A percentile compares a stretch with the other conserved stretches of the same genome.
These are phyloP conservation scores for Sturnus vulgaris DNA, from an alignment of 2,113 vertebrate genomes.

Conservation along the genomic window DNA sequence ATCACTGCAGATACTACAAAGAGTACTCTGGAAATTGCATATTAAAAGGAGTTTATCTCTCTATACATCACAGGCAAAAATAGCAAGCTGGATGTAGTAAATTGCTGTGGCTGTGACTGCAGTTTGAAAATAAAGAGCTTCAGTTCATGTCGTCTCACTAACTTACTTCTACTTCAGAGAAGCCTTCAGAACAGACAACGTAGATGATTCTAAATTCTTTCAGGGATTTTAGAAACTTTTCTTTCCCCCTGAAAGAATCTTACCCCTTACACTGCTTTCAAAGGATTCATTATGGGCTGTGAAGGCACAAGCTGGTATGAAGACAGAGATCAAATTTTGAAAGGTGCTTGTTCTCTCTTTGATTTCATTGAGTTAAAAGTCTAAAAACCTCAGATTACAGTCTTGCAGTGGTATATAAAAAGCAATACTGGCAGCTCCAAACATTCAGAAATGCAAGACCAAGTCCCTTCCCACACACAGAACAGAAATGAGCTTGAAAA, in stretches of 20 bases:
- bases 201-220: not conserved
- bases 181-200: not conserved
- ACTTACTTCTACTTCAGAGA: not conserved
- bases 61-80: not conserved
- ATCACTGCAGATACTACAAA: not conserved
- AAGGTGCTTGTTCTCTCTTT: not conserved
- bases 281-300: not conserved
- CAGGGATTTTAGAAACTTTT: not conserved
- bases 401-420: not conserved
- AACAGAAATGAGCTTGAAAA: not conserved
- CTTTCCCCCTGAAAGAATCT: not conserved
- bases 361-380: not conserved
- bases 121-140: conserved; percentile 13
- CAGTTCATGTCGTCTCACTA: not conserved
- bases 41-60: not conserved
- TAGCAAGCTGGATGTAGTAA: not conserved
- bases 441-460: not conserved
- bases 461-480: not conserved
- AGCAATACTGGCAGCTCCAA: not conserved
- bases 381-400: not conserved
- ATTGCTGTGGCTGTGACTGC: not conserved
- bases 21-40: not conserved
- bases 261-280: not conserved
- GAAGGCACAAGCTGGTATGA: not conserved
- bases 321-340: not conserved